A percentile compares a stretch with the other conserved stretches of the same genome.
Conservation (phyloP, 2,888 invertebrate genomes). For the Proisotoma minuta region DNA sequence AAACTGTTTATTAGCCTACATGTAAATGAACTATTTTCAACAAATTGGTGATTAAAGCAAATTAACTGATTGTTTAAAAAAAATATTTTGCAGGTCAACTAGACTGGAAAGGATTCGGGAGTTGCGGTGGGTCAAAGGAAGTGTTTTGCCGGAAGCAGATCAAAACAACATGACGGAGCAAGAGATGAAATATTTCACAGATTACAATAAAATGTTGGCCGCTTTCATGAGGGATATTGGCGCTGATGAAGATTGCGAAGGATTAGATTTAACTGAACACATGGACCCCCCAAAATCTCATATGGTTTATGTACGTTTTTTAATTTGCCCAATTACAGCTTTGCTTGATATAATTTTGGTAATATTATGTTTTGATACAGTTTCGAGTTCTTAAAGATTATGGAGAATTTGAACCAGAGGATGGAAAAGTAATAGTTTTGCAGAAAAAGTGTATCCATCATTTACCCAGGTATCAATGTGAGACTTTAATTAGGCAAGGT, state of each 20-base stretch:
- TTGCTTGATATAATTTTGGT: background rate
- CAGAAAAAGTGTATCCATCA: conserved; percentile 89
- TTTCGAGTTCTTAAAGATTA: conserved; percentile 80
- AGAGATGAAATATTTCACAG: conserved; percentile 82
- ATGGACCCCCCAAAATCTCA: conserved; percentile 86
- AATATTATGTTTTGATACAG: conserved; percentile 49
- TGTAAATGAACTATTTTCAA: conserved; percentile 50
- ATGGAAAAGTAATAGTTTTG: conserved; percentile 82
- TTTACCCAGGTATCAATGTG: conserved; percentile 80
- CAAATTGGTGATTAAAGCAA: background rate
- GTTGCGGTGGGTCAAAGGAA: conserved; percentile 94
- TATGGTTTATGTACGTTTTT: conserved; percentile 71
- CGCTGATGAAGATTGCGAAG: conserved; percentile 72
- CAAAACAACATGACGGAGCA: conserved; percentile 71
- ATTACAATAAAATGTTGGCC: conserved; percentile 79
- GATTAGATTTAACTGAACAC: conserved; percentile 80
- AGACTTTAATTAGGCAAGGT: conserved; percentile 83
- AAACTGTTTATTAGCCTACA: conserved; percentile 77
- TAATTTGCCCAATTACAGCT: background rate
- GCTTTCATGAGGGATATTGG: conserved; percentile 86
- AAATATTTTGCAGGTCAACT: conserved; percentile 58
- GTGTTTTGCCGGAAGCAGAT: conserved; percentile 80
- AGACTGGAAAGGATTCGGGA: conserved; percentile 73
- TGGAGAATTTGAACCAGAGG: conserved; percentile 88
- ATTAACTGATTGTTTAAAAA: background rate